Conservation (phyloP, 2,888 invertebrate species). For the Cosmia pyralina region DNA sequence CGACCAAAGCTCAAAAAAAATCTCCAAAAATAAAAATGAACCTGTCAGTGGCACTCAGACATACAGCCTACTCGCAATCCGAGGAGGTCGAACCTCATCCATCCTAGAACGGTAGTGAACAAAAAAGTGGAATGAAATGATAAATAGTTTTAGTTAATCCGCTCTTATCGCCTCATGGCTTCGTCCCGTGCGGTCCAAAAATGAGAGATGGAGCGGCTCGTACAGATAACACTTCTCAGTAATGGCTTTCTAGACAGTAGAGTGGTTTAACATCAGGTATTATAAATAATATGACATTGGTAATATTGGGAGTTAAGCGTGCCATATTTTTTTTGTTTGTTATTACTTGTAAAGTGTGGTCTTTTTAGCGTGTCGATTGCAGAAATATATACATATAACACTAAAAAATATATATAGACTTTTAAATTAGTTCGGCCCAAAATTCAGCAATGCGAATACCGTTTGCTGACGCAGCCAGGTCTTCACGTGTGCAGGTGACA, state of each 20-base stretch:
- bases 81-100: slow-evolving; percentile 78
- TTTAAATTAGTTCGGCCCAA: neutral
- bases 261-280: slow-evolving; percentile 69
- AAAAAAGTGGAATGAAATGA: slow-evolving; percentile 86
- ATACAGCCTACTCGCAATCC: slow-evolving; percentile 68
- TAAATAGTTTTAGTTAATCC: slow-evolving; percentile 89
- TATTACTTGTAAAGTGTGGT: neutral
- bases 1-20: neutral
- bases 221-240: slow-evolving; percentile 86
- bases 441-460: neutral
- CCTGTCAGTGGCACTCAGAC: slow-evolving; percentile 67
- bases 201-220: slow-evolving; percentile 86
- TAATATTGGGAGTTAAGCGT: slow-evolving; percentile 54
- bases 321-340: slow-evolving; percentile 32
- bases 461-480: neutral
- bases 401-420: neutral
- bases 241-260: slow-evolving; percentile 81
- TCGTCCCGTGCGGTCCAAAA: slow-evolving; percentile 89
- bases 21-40: slow-evolving; percentile 51
- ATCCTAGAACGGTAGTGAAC: slow-evolving; percentile 84
- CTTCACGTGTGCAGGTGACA: neutral
- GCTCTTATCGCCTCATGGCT: slow-evolving; percentile 83
- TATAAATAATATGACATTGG: slow-evolving; percentile 63
- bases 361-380: neutral
- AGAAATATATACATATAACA: neutral